Percentiles rank a stretch among this genome's conserved stretches.
phyloP scores from a whole-genome alignment of 2,888 invertebrate genomes.

The Erebia epiphron region DNA sequence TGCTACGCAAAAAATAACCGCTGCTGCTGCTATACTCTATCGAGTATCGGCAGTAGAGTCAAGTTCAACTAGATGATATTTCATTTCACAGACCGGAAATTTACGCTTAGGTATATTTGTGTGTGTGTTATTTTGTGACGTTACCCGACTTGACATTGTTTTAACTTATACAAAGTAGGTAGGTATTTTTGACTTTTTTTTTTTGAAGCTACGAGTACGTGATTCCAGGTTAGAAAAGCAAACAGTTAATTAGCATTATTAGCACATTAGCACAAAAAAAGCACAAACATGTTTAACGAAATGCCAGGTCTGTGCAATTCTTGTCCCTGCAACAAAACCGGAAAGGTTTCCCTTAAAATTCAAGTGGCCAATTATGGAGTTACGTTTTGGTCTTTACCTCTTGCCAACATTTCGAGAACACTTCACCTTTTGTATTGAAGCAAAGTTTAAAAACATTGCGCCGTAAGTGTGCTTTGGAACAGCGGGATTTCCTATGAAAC shows the following conservation, averaged over 20 bases:
- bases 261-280: neutral
- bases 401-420: slow-evolving; percentile 53
- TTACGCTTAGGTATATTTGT: too few relatives aligned
- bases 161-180: too few relatives aligned
- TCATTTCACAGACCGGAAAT: too few relatives aligned
- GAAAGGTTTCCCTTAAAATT: slow-evolving; percentile 72
- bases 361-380: slow-evolving; percentile 76
- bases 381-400: slow-evolving; percentile 61
- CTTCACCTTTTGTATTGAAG: slow-evolving; percentile 51
- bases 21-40: too few relatives aligned
- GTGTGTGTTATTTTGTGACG: too few relatives aligned
- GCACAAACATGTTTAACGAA: neutral
- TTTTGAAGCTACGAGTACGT: too few relatives aligned
- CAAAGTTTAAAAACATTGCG: slow-evolving; percentile 70
- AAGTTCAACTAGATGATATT: too few relatives aligned
- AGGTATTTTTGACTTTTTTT: too few relatives aligned
- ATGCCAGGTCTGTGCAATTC: slow-evolving; percentile 34
- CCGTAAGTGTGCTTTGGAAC: slow-evolving; percentile 49
- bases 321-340: slow-evolving; percentile 54
- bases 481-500: slow-evolving; percentile 45
- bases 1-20: neutral
- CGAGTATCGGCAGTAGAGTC: too few relatives aligned
- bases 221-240: too few relatives aligned
- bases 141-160: too few relatives aligned
- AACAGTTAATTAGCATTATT: too few relatives aligned